These are phyloP conservation scores for Melanerpes formicivorus DNA, from an alignment of 2,113 vertebrate species.

Conservation along the genomic window DNA sequence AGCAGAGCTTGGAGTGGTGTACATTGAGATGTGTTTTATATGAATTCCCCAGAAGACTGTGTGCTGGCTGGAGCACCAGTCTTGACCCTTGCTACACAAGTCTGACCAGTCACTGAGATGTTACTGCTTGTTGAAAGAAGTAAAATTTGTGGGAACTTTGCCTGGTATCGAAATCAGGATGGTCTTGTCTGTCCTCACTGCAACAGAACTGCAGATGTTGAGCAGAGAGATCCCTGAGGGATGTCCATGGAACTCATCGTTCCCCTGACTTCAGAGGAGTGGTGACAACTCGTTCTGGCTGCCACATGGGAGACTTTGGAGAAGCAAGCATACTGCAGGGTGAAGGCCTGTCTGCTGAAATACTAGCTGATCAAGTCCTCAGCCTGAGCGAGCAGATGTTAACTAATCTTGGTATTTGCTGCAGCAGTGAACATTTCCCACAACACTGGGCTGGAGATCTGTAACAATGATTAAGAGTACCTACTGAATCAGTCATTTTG, in stretches of 20 bases:
- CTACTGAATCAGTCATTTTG: conserved; percentile 3
- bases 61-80: neutral
- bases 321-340: neutral
- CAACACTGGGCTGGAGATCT: neutral
- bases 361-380: neutral
- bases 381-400: neutral
- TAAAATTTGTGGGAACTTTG: neutral
- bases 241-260: too few species aligned
- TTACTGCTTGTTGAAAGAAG: neutral
- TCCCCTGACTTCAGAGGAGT: neutral
- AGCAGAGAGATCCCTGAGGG: neutral
- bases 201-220: accelerated
- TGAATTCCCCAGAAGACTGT: neutral
- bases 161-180: neutral
- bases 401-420: neutral
- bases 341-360: neutral
- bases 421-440: neutral
- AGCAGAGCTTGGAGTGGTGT: neutral
- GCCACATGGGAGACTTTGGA: neutral
- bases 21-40: neutral
- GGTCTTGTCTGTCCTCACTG: accelerated
- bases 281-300: neutral
- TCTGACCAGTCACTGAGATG: neutral
- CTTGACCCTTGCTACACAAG: neutral
- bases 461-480: neutral